Conservation (phyloP, 2,888 invertebrate genomes). For the Cerastis rubricosa region DNA sequence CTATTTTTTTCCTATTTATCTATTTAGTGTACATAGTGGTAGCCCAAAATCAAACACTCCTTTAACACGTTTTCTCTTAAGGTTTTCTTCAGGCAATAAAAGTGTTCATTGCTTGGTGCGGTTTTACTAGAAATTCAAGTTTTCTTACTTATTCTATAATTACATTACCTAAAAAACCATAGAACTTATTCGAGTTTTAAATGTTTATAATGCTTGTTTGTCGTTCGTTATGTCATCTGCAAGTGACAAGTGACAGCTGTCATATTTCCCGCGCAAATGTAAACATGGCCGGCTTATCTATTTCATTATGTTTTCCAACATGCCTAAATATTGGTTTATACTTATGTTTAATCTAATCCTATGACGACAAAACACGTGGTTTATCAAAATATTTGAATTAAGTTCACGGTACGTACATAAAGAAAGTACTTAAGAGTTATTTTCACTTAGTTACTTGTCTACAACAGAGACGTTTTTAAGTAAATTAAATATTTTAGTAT, state of each 20-base stretch:
- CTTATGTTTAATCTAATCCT: conserved; percentile 50
- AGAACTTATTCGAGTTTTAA: neutral
- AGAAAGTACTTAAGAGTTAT: neutral
- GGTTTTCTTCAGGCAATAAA: conserved; percentile 21
- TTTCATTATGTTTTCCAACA: conserved; percentile 61
- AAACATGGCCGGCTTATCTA: conserved; percentile 69
- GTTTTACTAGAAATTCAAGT: conserved; percentile 5
- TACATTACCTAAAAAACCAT: neutral
- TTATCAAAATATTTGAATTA: conserved; percentile 46
- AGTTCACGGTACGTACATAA: neutral
- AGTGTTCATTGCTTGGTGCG: neutral
- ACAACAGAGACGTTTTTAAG: neutral
- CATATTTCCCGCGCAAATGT: conserved; percentile 78
- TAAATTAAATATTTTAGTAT: neutral
- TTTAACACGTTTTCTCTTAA: conserved; percentile 21
- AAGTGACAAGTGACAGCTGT: conserved; percentile 82
- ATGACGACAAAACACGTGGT: conserved; percentile 18
- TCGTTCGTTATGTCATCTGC: conserved; percentile 68
- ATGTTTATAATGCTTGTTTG: conserved; percentile 21
- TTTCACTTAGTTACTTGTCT: neutral
- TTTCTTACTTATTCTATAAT: neutral
- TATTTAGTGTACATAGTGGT: no score
- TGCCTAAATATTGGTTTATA: conserved; percentile 59
- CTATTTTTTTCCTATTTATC: no score
- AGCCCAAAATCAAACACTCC: no score